Conservation (phyloP, 2,797 vertebrate species). For the Babyrousa celebensis region DNA sequence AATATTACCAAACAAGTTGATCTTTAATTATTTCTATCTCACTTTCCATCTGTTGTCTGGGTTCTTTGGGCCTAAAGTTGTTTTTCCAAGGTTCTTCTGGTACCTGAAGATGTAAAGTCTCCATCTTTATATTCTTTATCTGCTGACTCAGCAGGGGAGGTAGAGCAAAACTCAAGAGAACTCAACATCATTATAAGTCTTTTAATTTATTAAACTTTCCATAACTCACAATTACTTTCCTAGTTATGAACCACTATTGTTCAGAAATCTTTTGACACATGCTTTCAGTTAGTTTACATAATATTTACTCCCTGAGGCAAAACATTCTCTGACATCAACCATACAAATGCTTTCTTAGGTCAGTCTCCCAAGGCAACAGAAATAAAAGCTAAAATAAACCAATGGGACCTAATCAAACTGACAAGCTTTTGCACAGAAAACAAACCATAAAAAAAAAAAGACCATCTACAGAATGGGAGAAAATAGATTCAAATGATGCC, state of each 20-base stretch:
- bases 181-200: not conserved
- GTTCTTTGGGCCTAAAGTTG: constrained; percentile 15
- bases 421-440: too few species aligned
- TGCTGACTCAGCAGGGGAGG: not conserved
- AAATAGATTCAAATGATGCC: too few species aligned
- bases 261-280: constrained; percentile 18
- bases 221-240: constrained; percentile 2
- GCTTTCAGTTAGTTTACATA: constrained; percentile 32
- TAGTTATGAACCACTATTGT: not conserved
- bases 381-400: too few species aligned
- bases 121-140: not conserved
- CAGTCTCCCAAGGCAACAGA: too few species aligned
- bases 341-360: too few species aligned
- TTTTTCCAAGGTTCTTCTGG: not conserved
- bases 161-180: constrained; percentile 1
- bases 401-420: too few species aligned
- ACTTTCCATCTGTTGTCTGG: not conserved
- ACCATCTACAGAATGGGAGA: too few species aligned
- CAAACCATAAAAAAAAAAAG: too few species aligned
- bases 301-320: not conserved
- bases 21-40: not conserved
- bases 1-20: not conserved
- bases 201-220: constrained; percentile 29
- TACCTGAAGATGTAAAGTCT: not conserved
- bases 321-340: too few species aligned